Base-by-base conservation (phyloP, 2,888 invertebrate species). In the Noctua janthe region DNA sequence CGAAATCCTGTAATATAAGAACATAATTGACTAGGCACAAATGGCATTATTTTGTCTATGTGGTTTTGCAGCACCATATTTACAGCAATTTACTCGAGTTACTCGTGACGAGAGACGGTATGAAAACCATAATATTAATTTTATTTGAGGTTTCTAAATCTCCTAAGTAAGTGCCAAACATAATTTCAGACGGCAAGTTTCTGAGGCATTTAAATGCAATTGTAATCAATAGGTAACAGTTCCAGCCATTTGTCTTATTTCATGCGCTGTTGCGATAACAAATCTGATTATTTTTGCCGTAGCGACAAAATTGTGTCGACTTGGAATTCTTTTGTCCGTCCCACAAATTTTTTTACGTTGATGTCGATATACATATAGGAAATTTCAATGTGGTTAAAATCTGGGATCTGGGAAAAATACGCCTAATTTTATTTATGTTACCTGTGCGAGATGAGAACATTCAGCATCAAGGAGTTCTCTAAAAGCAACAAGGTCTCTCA, bases 401-500 rank as follows among this genome's bases (percentile, higher is more conserved):
- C 43, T 66, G 23, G 15, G 81, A 67, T 47, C 29, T 10, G 23
- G 0, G 7, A 54, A 23, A 23, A 11, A 56, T 20, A 35, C 17
- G 6, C n/a, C 20, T n/a, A 11, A 51, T 39, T 67, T 11, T n/a
- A 11, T 35, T 39, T 51, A 23, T 17, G 80, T 89, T 91, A 97
- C 97, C 93, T 98, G 98, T 1, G 99, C 99, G 89, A 98, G 97
- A 85, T 98, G 97, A 91, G 98, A 99, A 94, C 99, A 99, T 94
- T 99, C 99, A 0, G 98, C 98, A 93, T 99, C 99, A 13, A 99
- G 98, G n/a, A 99, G 95, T 93, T 98, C 99, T 82, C 98, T 98
- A 92, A 98, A 99, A 0, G 98, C 97, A 71, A 99, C 98, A 39
- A 99, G 97, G 93, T 99, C 98, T 66, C 98, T 92, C 87, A 96